Evolutionary conservation across 1,140 invertebrate genomes (phyloP).

Genomic region (Neelides sp.): DNA sequence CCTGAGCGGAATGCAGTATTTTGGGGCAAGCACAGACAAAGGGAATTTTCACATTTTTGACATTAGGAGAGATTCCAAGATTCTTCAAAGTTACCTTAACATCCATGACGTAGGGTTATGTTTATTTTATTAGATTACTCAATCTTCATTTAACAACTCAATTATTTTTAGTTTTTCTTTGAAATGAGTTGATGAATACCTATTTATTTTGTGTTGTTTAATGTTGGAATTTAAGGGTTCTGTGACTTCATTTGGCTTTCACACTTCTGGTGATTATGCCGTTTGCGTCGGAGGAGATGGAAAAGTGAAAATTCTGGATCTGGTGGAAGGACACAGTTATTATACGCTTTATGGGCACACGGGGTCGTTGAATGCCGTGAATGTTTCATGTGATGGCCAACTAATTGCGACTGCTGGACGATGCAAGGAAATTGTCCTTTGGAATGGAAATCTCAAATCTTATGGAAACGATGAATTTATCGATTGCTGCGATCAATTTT

Average conservation of each 20-base stretch:
- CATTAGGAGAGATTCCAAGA: conserved; percentile 6
- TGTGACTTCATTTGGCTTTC: conserved; percentile 20
- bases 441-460: too few relatives aligned
- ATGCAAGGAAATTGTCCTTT: too few relatives aligned
- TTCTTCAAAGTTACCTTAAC: conserved; percentile 21
- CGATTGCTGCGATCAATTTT: too few relatives aligned
- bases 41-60: conserved; percentile 20
- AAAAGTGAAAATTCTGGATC: conserved; percentile 26
- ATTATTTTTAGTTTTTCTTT: too few relatives aligned
- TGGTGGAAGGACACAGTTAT: conserved; percentile 25
- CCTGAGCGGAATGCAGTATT: conserved; percentile 8
- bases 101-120: too few relatives aligned
- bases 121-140: too few relatives aligned
- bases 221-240: too few relatives aligned
- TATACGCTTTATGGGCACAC: conserved; percentile 24
- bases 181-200: too few relatives aligned
- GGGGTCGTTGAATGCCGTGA: conserved; percentile 6
- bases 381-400: conserved; percentile 10
- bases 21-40: conserved; percentile 16
- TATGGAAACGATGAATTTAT: too few relatives aligned
- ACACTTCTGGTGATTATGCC: conserved; percentile 28
- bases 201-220: too few relatives aligned
- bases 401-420: conserved; percentile 20
- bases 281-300: conserved; percentile 19
- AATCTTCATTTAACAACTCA: too few relatives aligned